Conservation (phyloP, 2,797 vertebrate genomes). For the Loris lydekkerianus region DNA sequence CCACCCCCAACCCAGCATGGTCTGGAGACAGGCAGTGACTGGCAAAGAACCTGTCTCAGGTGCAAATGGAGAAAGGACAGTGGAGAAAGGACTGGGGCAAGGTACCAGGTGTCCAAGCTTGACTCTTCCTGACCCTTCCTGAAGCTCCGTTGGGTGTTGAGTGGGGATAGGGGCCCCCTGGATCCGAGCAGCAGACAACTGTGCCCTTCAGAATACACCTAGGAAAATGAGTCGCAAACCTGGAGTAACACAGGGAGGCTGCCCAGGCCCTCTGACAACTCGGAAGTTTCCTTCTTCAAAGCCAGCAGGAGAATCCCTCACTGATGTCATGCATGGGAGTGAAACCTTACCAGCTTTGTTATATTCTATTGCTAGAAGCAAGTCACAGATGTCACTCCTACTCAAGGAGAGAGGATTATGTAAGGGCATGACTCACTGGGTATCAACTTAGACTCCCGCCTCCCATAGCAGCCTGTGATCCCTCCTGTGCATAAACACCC, state of each 20-base stretch:
- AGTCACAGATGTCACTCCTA: not conserved
- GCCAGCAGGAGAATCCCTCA: not conserved
- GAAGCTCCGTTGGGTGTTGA: not conserved
- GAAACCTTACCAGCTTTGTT: not conserved
- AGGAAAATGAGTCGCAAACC: not conserved
- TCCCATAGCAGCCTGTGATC: not conserved
- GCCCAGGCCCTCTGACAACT: not conserved
- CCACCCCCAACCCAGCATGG: not conserved
- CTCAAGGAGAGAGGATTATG: not conserved
- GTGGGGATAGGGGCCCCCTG: not conserved
- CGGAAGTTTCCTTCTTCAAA: not conserved
- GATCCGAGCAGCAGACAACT: not conserved
- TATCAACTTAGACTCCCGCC: not conserved
- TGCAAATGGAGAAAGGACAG: not conserved
- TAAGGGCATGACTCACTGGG: not conserved
- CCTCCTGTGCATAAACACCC: not conserved
- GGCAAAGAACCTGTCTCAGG: not conserved
- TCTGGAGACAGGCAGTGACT: not conserved
- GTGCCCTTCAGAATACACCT: not conserved
- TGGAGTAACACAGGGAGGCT: accelerated
- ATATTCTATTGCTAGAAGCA: not conserved
- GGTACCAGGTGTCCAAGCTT: not conserved
- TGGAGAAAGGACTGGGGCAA: not conserved
- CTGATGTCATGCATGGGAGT: not conserved
- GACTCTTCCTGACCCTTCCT: not conserved